These are phyloP conservation scores for Punctoribates punctum DNA, from an alignment of 2,888 invertebrate genomes.

Conservation along the genomic window DNA sequence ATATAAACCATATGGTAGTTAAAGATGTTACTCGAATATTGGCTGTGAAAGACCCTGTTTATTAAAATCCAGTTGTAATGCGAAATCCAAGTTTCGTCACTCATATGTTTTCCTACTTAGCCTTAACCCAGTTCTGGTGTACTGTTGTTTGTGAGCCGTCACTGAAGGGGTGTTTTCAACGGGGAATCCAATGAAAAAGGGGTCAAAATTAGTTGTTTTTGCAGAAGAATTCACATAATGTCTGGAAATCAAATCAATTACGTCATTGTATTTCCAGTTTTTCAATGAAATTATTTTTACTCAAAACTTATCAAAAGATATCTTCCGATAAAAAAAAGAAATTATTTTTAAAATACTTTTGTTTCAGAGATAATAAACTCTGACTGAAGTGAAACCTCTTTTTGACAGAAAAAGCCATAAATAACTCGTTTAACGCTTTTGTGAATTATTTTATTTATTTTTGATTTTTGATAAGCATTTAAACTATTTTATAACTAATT, in stretches of 20 bases:
- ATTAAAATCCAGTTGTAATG: too few relatives aligned
- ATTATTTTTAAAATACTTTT: not conserved
- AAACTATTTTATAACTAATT: not conserved
- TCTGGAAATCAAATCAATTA: not conserved
- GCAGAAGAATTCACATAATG: not conserved
- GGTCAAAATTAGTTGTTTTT: not conserved
- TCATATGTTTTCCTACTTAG: too few relatives aligned
- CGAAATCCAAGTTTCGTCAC: too few relatives aligned
- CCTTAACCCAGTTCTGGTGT: too few relatives aligned
- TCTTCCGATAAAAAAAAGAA: too few relatives aligned
- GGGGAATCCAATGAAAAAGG: not conserved
- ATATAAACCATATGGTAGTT: too few relatives aligned
- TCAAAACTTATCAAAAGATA: too few relatives aligned
- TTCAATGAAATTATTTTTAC: not conserved
- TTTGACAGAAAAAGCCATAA: not conserved
- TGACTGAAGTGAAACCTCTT: slow-evolving; percentile 3
- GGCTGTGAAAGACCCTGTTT: too few relatives aligned
- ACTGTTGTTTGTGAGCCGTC: not conserved
- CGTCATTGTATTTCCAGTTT: slow-evolving; percentile 20
- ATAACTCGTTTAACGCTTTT: slow-evolving; percentile 5
- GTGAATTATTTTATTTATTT: not conserved
- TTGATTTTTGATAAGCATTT: not conserved
- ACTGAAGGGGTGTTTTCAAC: too few relatives aligned
- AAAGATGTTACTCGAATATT: too few relatives aligned
- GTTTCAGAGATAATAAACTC: not conserved